These are phyloP conservation scores for Sussaba pulchella DNA, from an alignment of 2,888 invertebrate genomes.

Conservation along the genomic window DNA sequence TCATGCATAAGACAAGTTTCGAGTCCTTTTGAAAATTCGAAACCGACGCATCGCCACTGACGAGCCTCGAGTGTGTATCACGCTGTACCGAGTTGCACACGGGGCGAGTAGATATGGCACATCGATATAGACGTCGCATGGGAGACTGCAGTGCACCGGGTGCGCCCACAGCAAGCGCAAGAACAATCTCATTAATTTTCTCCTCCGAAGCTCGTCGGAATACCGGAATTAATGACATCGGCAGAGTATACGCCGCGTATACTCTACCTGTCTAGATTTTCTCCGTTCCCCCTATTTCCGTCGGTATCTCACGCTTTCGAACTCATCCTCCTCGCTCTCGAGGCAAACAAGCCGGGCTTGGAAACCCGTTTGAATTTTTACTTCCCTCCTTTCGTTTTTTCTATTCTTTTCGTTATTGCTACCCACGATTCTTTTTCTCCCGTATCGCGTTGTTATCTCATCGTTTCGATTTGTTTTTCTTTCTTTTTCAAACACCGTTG, in stretches of 20 bases:
- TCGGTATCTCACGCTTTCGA: background rate
- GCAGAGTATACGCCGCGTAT: constrained; percentile 36
- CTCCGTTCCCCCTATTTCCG: background rate
- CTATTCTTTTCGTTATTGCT: constrained; percentile 14
- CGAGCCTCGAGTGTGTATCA: constrained; percentile 3
- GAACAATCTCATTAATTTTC: constrained; percentile 63
- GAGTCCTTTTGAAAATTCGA: constrained; percentile 37
- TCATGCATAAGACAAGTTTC: constrained; percentile 23
- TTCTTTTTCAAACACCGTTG: constrained; percentile 41
- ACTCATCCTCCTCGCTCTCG: constrained; percentile 1
- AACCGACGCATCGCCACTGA: background rate
- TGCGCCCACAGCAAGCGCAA: constrained; percentile 29
- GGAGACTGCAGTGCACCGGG: constrained; percentile 11
- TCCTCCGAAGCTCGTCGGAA: constrained; percentile 48
- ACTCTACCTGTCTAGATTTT: background rate
- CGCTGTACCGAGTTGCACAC: background rate
- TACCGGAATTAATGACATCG: constrained; percentile 59
- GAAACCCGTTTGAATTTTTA: constrained; percentile 48
- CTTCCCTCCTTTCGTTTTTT: background rate
- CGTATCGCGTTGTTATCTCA: constrained; percentile 10
- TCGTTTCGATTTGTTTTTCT: constrained; percentile 44
- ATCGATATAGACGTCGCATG: constrained; percentile 16
- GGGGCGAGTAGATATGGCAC: background rate
- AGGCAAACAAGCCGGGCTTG: constrained; percentile 28
- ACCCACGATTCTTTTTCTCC: constrained; percentile 28